Evolutionary conservation across 2,888 invertebrate species (phyloP).

Genomic region (Nematopogon swammerdamellus): DNA sequence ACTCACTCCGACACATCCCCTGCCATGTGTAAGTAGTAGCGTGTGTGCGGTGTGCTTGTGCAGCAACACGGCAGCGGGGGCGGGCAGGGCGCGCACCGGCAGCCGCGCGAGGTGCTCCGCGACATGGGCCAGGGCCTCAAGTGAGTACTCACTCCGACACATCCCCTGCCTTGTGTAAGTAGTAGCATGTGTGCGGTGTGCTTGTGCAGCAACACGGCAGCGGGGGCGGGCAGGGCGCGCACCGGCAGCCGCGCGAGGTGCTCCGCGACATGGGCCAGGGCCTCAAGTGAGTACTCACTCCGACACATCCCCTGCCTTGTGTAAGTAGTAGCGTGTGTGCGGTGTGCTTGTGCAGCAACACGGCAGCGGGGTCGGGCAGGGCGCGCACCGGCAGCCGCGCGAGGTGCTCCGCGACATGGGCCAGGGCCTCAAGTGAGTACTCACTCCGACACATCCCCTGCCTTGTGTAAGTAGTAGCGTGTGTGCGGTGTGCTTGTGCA

Average conservation of each 20-base stretch:
- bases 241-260: slow-evolving; percentile 86
- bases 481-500: too few species aligned
- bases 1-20: not conserved
- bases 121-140: slow-evolving; percentile 95
- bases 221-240: slow-evolving; percentile 55
- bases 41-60: too few species aligned
- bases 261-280: slow-evolving; percentile 93
- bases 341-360: too few species aligned
- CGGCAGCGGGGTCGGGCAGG: slow-evolving; percentile 66
- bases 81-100: slow-evolving; percentile 63
- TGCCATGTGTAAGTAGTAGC: too few species aligned
- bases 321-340: too few species aligned
- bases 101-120: slow-evolving; percentile 83
- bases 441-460: too few species aligned
- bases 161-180: too few species aligned
- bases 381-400: slow-evolving; percentile 76
- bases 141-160: slow-evolving; percentile 54
- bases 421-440: slow-evolving; percentile 86
- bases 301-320: too few species aligned
- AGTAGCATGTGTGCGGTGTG: too few species aligned
- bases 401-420: slow-evolving; percentile 92
- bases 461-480: too few species aligned
- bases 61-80: slow-evolving; percentile 69
- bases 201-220: slow-evolving; percentile 68
- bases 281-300: slow-evolving; percentile 70